phyloP scores from a whole-genome alignment of 2,888 invertebrate genomes.

The Rotaria macrura region DNA sequence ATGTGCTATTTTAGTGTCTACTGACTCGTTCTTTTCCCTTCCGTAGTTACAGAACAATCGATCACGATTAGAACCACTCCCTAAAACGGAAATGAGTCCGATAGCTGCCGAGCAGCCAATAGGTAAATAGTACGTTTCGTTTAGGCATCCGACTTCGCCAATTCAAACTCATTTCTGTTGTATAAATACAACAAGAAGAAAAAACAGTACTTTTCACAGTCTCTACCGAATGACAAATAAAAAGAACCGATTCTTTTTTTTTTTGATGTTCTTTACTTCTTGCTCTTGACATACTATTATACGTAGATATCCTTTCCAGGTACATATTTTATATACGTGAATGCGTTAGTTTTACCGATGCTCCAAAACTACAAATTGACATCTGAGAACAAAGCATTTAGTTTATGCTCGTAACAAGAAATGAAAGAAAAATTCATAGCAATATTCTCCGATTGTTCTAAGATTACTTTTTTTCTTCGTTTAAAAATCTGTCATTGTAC shows the following conservation, averaged over 20 bases:
- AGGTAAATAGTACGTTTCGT: not conserved
- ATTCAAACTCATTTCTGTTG: not conserved
- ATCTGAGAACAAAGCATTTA: not conserved
- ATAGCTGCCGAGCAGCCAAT: not conserved
- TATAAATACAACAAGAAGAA: not conserved
- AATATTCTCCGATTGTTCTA: not conserved
- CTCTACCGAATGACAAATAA: not conserved
- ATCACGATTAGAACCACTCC: not conserved
- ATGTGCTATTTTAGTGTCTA: not conserved
- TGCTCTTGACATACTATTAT: not conserved
- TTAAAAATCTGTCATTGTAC: not conserved
- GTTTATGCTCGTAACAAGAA: not conserved
- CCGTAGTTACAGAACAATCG: not conserved
- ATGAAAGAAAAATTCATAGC: not conserved
- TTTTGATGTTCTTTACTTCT: not conserved
- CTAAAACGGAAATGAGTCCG: not conserved
- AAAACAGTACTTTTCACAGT: not conserved
- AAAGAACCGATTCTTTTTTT: not conserved
- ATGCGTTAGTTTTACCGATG: not conserved
- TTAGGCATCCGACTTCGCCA: not conserved
- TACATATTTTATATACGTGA: not conserved
- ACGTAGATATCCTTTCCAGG: not conserved
- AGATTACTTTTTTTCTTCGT: not conserved
- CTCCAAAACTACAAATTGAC: not conserved
- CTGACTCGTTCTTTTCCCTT: not conserved